phyloP scores from a whole-genome alignment of 1,140 invertebrate genomes.

The Periplaneta americana region DNA sequence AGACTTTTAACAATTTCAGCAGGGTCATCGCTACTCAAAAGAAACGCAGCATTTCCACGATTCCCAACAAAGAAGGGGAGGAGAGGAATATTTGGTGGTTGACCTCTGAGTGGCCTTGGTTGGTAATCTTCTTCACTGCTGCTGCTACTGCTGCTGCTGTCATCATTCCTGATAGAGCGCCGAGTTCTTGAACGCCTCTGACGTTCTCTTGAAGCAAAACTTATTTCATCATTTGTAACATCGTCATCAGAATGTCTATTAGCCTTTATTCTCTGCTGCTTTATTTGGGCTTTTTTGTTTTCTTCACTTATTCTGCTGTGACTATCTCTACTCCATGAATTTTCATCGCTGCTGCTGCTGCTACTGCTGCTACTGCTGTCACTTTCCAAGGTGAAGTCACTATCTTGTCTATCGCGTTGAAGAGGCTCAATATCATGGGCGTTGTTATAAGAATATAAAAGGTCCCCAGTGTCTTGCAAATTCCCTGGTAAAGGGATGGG shows the following conservation, averaged over 20 bases:
- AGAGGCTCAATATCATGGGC: not conserved
- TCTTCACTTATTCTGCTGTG: not conserved
- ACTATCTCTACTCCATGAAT: not conserved
- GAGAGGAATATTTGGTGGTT: constrained; percentile 40
- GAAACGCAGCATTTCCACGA: constrained; percentile 40
- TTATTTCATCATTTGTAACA: too few species aligned
- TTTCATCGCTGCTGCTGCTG: not conserved
- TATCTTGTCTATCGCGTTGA: not conserved
- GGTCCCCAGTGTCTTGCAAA: constrained; percentile 40
- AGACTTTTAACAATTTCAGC: constrained; percentile 41
- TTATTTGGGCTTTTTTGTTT: too few species aligned
- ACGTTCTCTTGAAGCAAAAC: too few species aligned
- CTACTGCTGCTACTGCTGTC: not conserved
- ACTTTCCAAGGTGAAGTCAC: not conserved
- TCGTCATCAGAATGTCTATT: too few species aligned
- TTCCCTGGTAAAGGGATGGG: constrained; percentile 20
- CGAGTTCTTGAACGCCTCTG: too few species aligned
- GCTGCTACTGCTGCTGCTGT: not conserved
- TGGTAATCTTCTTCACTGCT: not conserved
- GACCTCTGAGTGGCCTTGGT: not conserved
- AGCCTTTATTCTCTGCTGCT: too few species aligned
- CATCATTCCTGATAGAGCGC: too few species aligned
- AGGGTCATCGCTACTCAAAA: constrained; percentile 26
- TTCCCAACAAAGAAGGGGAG: constrained; percentile 45
- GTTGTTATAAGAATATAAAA: constrained; percentile 47